Evolutionary conservation across 2,113 vertebrate genomes (phyloP), one percentile per base, ranked within the genome.

Genomic region (Phasianus colchicus): DNA sequence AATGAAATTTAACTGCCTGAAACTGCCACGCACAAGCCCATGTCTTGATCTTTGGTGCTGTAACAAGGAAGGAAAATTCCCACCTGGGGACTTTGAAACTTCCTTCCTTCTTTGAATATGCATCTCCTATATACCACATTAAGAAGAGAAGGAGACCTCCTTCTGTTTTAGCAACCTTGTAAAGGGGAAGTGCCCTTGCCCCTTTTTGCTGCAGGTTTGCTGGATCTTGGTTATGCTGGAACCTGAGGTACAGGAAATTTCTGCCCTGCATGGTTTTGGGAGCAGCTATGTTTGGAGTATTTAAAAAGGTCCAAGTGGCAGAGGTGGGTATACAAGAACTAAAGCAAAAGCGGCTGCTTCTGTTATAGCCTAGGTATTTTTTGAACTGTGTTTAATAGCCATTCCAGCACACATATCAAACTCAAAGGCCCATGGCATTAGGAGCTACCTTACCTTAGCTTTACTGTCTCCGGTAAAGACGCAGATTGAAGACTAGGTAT

Each of bases 11-110:
- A 65, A 81, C 63, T 47, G 72, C 67, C 25, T 77, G 89, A 88
- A 92, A 65, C 71, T 87, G 88, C 64, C 67, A 48, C 5, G 78
- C 47, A 50, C 78, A 77, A 88, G 66, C 65, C 88, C 80, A 24
- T 36, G 17, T 91, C 73, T 93, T 89, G 76, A 58, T 94, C 86
- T 92, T 50, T 84, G 96, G 95, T 97, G 97, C 96, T 96, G 95
- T 32, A 32, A 86, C 17, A n/a, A 67, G 70, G 93, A 58, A 95
- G 8, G 65, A 79, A 76, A 86, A 57, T 54, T 95, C 74, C 69
- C 72, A 80, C 66, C 60, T 67, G 94, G 79, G 91, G 88, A 94
- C 93, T 96, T 95, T 93, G 76, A 94, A 95, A 95, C 47, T 55
- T 79, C 48, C 78, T 61, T 61, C 48, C 36, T 90, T 89, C 76